Base-by-base conservation (phyloP, 2,797 vertebrate genomes). In the Trematomus bernacchii region DNA sequence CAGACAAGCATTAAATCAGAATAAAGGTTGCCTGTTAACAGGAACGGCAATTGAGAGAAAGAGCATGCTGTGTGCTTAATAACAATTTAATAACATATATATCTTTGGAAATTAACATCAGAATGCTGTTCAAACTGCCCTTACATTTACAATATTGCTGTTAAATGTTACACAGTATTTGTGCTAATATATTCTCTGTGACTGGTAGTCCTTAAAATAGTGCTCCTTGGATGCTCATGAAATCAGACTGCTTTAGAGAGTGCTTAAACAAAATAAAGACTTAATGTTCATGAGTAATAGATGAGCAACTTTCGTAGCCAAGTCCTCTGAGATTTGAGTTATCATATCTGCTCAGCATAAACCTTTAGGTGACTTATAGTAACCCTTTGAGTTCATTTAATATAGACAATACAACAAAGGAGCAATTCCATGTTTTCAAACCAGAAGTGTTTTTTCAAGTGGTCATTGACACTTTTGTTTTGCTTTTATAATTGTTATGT, bases 271-370 rank as follows among this genome's bases (percentile, higher is more conserved):
- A 59, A 72, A 71, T 47, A 30, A 73, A 68, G 40, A 48, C 58
- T 67, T 64, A 64, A 55, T 11, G 21, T 73, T 77, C 40, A 77
- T 61, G 30, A 79, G 40, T 69, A 83, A 83, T 79, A 58, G 59
- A 76, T 66, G 48, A 76, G 55, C 55, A 16, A 23, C 10, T 37
- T 57, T 51, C 53, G 23, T 68, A 37, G 43, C 48, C 21, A 43
- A 66, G 44, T n/a, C 73, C 57, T 53, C 55, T 8, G 55, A 77
- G 64, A 60, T 40, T 66, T 15, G 44, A 30, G 12, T 50, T 40
- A 69, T 61, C 19, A 10, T 15, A 63, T 70, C 40, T 42, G 23
- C 66, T 74, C 21, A 42, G 30, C 18, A 23, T 2, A 6, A 51
- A 68, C 30, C 50, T 64, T 50, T 2, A 13, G 48, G 53, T 40